Base-by-base conservation (phyloP, 2,888 invertebrate genomes). In the Nymphalis polychloros region DNA sequence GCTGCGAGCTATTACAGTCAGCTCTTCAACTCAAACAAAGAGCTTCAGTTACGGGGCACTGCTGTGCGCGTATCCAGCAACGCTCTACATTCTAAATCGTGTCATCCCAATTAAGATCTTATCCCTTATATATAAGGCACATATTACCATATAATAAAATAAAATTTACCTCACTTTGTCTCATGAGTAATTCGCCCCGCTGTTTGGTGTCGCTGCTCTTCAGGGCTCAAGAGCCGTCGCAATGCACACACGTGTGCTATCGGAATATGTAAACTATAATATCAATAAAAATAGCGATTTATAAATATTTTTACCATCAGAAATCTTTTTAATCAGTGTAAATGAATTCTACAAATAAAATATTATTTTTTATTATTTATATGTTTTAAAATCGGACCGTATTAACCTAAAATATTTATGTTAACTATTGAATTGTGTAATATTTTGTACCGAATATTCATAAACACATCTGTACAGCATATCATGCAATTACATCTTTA, bases 1-100 rank as follows among this genome's bases (percentile, higher is more conserved):
- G 88, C 87, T 89, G 90, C 88, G 88, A 89, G 90, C 91, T 92
- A 91, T 92, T 92, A 91, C 87, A 90, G 88, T 87, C 90, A 89
- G 87, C 90, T 87, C 90, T 91, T 90, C 88, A 91, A 84, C 81
- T 86, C 87, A 89, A 92, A 91, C 91, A 91, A 91, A 91, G 90
- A 87, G 89, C 85, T 84, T 82, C 86, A 87, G 86, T 84, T 87
- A 87, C 85, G 86, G 82, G 84, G 82, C 85, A 82, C 81, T 81
- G 87, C 86, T 84, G 81, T 82, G 76, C 81, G 85, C 86, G 82
- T 83, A 86, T 84, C 84, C 76, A 82, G 41, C 50, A 46, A 50
- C 47, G 27, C 8, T 5, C 61, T 68, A 62, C 31, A 55, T 27
- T 48, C 64, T 49, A 53, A 63, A 64, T 49, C 20, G 27, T 64